Conservation (phyloP, 1,140 invertebrate genomes). For the Aphelinus atriplicis region DNA sequence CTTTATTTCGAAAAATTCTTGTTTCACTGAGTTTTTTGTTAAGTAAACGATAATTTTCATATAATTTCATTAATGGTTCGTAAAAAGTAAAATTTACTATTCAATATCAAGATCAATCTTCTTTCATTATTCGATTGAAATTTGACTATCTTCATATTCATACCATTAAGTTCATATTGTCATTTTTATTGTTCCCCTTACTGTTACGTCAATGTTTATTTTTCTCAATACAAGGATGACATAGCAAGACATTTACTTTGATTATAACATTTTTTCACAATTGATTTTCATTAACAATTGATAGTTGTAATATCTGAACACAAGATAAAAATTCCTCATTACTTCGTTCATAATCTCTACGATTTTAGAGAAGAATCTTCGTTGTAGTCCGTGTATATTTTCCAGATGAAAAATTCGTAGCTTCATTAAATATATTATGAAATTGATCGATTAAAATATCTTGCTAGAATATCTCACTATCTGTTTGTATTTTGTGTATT, state of each 20-base stretch:
- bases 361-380: too few relatives aligned
- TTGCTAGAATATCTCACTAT: too few relatives aligned
- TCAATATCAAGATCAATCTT: not conserved
- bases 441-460: too few relatives aligned
- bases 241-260: constrained; percentile 20
- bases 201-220: not conserved
- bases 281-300: constrained; percentile 2
- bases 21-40: constrained; percentile 11
- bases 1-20: constrained; percentile 20
- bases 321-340: too few relatives aligned
- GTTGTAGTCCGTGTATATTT: too few relatives aligned
- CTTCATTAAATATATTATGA: too few relatives aligned
- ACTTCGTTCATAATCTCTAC: too few relatives aligned
- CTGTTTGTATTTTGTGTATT: too few relatives aligned
- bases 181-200: constrained; percentile 15
- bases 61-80: not conserved
- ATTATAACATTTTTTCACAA: constrained; percentile 9
- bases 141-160: constrained; percentile 16
- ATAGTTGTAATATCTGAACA: too few relatives aligned
- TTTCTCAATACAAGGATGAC: not conserved
- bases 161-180: not conserved
- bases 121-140: constrained; percentile 8
- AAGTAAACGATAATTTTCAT: too few relatives aligned
- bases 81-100: not conserved
- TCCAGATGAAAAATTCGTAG: too few relatives aligned